Conservation (phyloP, 2,888 invertebrate genomes). For the Spisula subtruncata region DNA sequence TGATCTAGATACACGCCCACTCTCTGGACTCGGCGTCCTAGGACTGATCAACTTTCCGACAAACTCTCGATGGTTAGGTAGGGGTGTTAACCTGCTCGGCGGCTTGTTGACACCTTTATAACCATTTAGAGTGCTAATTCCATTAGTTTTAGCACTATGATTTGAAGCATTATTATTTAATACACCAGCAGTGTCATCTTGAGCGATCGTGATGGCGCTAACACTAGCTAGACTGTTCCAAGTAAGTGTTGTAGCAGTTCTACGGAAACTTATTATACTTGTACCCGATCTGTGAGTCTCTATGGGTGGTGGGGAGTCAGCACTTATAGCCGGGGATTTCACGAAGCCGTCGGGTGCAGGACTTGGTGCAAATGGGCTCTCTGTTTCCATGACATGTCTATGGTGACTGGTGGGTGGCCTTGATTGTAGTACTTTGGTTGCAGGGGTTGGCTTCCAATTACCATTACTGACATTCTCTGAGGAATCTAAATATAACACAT, state of each 20-base stretch:
- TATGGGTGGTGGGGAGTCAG: constrained; percentile 37
- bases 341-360: constrained; percentile 59
- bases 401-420: constrained; percentile 60
- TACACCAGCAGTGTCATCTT: not conserved
- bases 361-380: constrained; percentile 43
- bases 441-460: not conserved
- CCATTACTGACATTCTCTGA: not conserved
- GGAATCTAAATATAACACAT: not conserved
- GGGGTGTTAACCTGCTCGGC: constrained; percentile 20
- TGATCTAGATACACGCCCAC: not conserved
- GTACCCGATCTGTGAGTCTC: constrained; percentile 43
- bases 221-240: constrained; percentile 32
- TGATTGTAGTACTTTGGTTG: constrained; percentile 38
- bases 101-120: not conserved
- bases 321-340: constrained; percentile 38
- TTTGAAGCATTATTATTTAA: too few species aligned
- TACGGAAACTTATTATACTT: constrained; percentile 54
- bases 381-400: constrained; percentile 56
- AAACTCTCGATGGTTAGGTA: constrained; percentile 23
- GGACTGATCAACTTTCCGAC: constrained; percentile 18
- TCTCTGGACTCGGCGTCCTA: not conserved
- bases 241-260: constrained; percentile 34
- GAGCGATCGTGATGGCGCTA: constrained; percentile 32
- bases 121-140: not conserved
- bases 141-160: not conserved